phyloP scores from a whole-genome alignment of 2,888 invertebrate species.

The Oscheius sp. region DNA sequence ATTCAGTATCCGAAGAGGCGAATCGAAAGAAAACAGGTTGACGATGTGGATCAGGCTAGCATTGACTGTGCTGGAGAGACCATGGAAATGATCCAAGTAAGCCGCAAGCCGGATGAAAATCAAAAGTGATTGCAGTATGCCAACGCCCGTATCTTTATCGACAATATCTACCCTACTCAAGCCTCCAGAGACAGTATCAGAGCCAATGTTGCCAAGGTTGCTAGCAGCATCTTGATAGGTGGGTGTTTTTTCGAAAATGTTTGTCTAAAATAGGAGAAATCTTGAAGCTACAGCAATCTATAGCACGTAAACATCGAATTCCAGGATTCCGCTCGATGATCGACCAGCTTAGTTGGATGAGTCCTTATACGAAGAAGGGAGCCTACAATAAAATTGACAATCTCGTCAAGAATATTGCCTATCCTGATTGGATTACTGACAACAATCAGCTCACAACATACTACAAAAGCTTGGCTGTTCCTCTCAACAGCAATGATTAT shows the following conservation, averaged over 20 bases:
- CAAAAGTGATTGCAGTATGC: conserved; percentile 45
- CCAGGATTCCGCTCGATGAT: conserved; percentile 63
- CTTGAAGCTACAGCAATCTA: no score
- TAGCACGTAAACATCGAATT: no score
- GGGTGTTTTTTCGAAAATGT: neutral
- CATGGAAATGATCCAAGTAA: conserved; percentile 36
- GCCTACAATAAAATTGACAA: conserved; percentile 63
- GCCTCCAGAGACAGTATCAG: conserved; percentile 39
- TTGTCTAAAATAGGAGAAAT: neutral
- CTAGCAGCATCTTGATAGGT: conserved; percentile 47
- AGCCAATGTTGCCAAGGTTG: conserved; percentile 51
- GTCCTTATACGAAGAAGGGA: conserved; percentile 51
- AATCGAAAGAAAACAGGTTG: neutral
- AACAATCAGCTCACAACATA: conserved; percentile 48
- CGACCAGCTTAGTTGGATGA: conserved; percentile 65
- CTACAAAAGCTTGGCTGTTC: conserved; percentile 37
- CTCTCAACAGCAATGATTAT: conserved; percentile 31
- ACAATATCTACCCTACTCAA: conserved; percentile 53
- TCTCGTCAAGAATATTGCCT: conserved; percentile 63
- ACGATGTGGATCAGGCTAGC: neutral
- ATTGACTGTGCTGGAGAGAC: conserved; percentile 45
- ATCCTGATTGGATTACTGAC: conserved; percentile 60
- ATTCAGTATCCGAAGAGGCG: neutral
- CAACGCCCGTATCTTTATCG: conserved; percentile 62
- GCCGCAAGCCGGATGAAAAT: neutral